Percentiles rank a stretch among this genome's conserved stretches.
Evolutionary conservation across 2,888 invertebrate genomes (phyloP).

Genomic region (Abrostola triplasia): DNA sequence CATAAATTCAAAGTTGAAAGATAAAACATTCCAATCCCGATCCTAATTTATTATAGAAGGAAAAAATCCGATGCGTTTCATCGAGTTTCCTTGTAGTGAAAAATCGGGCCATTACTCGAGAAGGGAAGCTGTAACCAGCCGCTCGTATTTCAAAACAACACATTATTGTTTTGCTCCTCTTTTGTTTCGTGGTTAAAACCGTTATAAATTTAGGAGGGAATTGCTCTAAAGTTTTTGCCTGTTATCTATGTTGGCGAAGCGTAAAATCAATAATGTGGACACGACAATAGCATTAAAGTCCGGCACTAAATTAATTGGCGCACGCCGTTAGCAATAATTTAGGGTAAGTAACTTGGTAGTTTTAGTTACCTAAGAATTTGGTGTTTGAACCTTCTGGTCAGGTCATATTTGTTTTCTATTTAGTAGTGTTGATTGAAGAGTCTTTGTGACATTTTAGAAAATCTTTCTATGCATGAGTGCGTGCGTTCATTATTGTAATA

Average conservation of each 20-base stretch:
- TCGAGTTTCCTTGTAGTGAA: constrained; percentile 80
- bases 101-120: constrained; percentile 81
- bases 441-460: no score
- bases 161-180: constrained; percentile 84
- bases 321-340: constrained; percentile 35
- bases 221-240: constrained; percentile 66
- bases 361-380: constrained; percentile 16
- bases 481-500: no score
- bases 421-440: neutral
- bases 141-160: constrained; percentile 86
- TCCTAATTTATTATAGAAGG: constrained; percentile 75
- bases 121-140: constrained; percentile 68
- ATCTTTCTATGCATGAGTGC: no score
- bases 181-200: constrained; percentile 78
- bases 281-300: constrained; percentile 46
- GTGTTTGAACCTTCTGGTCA: constrained; percentile 20
- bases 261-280: constrained; percentile 55
- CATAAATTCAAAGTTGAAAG: constrained; percentile 57
- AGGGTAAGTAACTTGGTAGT: constrained; percentile 21
- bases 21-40: constrained; percentile 72
- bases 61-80: constrained; percentile 73
- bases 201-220: constrained; percentile 77
- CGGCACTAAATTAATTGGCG: constrained; percentile 50
- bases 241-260: constrained; percentile 45
- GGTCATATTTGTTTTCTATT: constrained; percentile 18